Base-by-base conservation (phyloP, 2,113 vertebrate species). In the Pomatorhinus ruficollis region DNA sequence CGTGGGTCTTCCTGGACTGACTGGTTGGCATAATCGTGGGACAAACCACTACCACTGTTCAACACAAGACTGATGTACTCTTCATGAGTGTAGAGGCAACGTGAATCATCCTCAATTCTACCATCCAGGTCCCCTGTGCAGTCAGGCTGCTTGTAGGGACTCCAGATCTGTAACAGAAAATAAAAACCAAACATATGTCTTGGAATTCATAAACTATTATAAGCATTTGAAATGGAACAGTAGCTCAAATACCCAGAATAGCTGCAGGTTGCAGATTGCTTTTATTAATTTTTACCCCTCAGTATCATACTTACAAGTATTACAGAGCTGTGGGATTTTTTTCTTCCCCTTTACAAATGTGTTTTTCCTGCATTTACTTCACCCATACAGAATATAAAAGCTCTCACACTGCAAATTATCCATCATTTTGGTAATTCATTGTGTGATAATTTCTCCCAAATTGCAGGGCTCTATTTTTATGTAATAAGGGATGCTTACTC, bases 61-160 rank as follows among this genome's bases (percentile, higher is more conserved):
- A 99, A 96, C 79, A 99, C 99, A 64, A 99, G 98, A 95, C 99
- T 99, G 97, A 99, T 99, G 95, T 99, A 99, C 94, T 99, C 99
- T 97, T 99, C 99, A 0, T 99, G 99, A 50, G 99, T 99, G 97
- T 99, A 99, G 60, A 99, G 99, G 96, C 99, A 99, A 83, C 99
- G 99, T 0, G 99, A 99, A 57, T 99, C 99, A 89, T 99, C 99
- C 97, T 99, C 99, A 82, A 99, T 99, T 15, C 98, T 97, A 9
- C 99, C 99, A 23, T 99, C 99, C 21, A 99, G 98, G 94, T 99
- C 99, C 21, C 99, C 99, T 0, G 98, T 97, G 86, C 99, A 99
- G 85, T 99, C 98, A 6, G 99, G 99, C 97, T 99, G 99, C 96
- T 99, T 99, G 90, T 99, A 99, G 3, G 99, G 99, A 95, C 99